Conservation (phyloP, 2,113 vertebrate genomes). For the Oxyruncus cristatus region DNA sequence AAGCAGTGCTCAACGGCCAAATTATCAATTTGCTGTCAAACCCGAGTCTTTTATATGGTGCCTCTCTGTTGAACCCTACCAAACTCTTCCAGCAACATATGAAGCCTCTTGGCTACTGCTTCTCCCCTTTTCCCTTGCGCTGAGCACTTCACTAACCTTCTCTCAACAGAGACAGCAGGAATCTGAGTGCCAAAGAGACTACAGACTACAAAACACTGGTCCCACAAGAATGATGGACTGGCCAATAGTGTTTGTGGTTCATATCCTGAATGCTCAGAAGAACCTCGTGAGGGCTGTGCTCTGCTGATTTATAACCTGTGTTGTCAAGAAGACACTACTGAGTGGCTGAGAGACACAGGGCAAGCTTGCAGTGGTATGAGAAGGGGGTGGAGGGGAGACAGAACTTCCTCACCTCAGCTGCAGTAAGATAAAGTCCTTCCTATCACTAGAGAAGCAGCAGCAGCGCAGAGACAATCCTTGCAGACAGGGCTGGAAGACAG, state of each 20-base stretch:
- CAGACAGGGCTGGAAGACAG: background rate
- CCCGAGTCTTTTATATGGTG: background rate
- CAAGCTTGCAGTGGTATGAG: background rate
- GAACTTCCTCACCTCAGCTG: background rate
- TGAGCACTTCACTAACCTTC: background rate
- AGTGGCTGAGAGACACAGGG: background rate
- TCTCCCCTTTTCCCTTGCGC: background rate
- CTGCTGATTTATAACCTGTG: background rate
- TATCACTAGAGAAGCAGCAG: background rate
- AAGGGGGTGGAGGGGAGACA: background rate
- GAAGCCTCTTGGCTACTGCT: background rate
- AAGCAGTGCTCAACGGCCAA: rapidly evolving
- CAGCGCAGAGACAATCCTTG: background rate
- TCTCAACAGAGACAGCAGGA: background rate
- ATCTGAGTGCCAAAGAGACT: background rate
- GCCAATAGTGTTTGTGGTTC: background rate
- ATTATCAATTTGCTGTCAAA: background rate
- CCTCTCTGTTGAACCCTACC: background rate
- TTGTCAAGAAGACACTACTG: background rate
- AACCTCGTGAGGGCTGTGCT: background rate
- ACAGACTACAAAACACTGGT: background rate
- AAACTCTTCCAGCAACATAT: background rate
- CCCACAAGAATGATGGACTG: background rate
- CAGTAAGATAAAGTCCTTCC: background rate
- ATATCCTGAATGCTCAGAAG: background rate